A percentile compares a stretch with the other conserved stretches of the same genome.
These are phyloP conservation scores for Pyrochroa serraticornis DNA, from an alignment of 2,888 invertebrate species.

Conservation along the genomic window DNA sequence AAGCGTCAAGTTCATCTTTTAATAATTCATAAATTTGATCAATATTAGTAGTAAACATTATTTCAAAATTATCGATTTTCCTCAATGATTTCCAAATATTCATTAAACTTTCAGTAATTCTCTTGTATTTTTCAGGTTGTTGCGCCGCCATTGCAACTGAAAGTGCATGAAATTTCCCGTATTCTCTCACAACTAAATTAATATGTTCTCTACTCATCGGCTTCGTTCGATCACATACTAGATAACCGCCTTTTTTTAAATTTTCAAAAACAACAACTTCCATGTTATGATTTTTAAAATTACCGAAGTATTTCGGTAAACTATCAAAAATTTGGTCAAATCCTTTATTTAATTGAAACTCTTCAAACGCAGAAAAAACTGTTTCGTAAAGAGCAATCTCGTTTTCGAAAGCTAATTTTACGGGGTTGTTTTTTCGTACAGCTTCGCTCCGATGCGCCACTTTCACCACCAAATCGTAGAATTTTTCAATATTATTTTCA, in stretches of 20 bases:
- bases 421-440: conserved; percentile 23
- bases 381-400: conserved; percentile 38
- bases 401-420: conserved; percentile 31
- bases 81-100: not conserved
- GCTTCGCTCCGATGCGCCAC: conserved; percentile 13
- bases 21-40: too few relatives aligned
- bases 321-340: not conserved
- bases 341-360: conserved; percentile 20
- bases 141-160: conserved; percentile 30
- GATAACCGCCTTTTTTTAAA: conserved; percentile 37
- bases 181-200: conserved; percentile 35
- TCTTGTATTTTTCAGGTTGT: conserved; percentile 11
- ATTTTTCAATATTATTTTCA: conserved; percentile 24
- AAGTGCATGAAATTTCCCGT: conserved; percentile 24
- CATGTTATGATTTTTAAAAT: conserved; percentile 15
- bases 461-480: conserved; percentile 23
- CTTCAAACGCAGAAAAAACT: conserved; percentile 30
- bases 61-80: not conserved
- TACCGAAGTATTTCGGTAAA: not conserved
- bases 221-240: conserved; percentile 32
- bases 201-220: conserved; percentile 45
- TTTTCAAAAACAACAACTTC: conserved; percentile 41
- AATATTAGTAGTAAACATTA: too few relatives aligned
- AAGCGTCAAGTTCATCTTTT: too few relatives aligned
- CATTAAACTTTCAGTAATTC: conserved; percentile 8